Percentiles rank a stretch among this genome's conserved stretches.
Conservation (phyloP, 2,797 vertebrate species). For the Aeoliscus strigatus region DNA sequence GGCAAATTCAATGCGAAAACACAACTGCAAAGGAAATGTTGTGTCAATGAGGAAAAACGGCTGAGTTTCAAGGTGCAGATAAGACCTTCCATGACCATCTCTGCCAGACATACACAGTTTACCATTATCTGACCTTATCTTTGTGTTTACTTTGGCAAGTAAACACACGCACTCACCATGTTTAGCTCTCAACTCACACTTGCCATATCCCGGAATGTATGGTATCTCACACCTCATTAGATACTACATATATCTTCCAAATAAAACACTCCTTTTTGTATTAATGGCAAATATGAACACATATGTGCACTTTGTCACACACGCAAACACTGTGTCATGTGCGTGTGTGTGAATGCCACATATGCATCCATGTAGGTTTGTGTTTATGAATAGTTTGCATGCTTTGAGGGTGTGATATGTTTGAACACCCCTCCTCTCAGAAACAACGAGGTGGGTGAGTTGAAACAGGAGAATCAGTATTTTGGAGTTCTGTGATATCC, state of each 20-base stretch:
- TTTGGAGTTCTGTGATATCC: no score
- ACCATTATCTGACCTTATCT: slow-evolving; percentile 33
- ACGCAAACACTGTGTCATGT: not conserved
- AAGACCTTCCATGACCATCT: not conserved
- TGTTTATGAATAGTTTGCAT: slow-evolving; percentile 29
- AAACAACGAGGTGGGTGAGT: no score
- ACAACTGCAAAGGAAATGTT: no score
- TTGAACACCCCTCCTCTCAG: no score
- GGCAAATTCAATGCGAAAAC: no score
- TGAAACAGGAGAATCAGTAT: no score
- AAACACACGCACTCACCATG: slow-evolving; percentile 34
- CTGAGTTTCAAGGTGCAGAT: not conserved
- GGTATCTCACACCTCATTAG: slow-evolving; percentile 49
- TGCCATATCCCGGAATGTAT: slow-evolving; percentile 27
- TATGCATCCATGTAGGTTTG: slow-evolving; percentile 8
- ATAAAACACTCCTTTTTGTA: not conserved
- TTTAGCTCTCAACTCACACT: slow-evolving; percentile 32
- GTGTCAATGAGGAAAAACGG: not conserved
- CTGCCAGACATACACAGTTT: slow-evolving; percentile 24
- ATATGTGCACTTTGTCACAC: not conserved
- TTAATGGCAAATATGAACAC: slow-evolving; percentile 5
- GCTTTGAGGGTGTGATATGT: no score
- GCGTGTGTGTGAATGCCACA: slow-evolving; percentile 5
- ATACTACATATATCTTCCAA: slow-evolving; percentile 16
- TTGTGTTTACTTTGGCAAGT: no score